Base-by-base conservation (phyloP, 2,113 vertebrate genomes). In the Pavo muticus region DNA sequence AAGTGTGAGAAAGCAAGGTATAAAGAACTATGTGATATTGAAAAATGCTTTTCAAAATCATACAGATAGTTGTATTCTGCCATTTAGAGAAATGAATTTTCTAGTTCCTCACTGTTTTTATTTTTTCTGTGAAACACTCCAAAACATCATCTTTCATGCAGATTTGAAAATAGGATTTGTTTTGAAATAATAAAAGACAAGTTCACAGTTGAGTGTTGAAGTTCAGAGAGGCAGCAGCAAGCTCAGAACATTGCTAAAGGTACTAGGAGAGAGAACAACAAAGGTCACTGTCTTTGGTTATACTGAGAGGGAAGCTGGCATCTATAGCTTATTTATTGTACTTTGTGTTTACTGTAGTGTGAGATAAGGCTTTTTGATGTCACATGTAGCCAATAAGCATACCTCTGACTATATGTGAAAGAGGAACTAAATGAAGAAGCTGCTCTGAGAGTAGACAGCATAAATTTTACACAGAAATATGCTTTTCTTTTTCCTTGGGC, bases 21-120 rank as follows among this genome's bases (percentile, higher is more conserved):
- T 84, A 59, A 71, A 74, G 24, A 30, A 59, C 56, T n/a, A 10
- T 47, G 6, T 5, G 19, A 4, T 35, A 39, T 3, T 23, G 42
- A 80, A 57, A 25, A 25, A 2, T 0, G 1, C 0, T 6, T 89
- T 80, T 64, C 52, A 68, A 71, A 54, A 29, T 25, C 32, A 6
- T 39, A 57, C 2, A 23, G 29, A 4, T 68, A 23, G 10, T 74
- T 67, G 10, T 14, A 21, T 54, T 64, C 9, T 60, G 7, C 5
- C 21, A 6, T 69, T 79, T 42, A 37, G 23, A 37, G 35, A 81
- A 67, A 10, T 10, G 14, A 44, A n/a, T 73, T 37, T 67, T 37
- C 37, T 61, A 1, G 4, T 40, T 74, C 2, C 27, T 57, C 45
- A 29, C 30, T 35, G n/a, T n/a, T 83, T 72, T 8, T 45, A 19